phyloP scores from a whole-genome alignment of 2,113 vertebrate genomes.

The Mellivora capensis region DNA sequence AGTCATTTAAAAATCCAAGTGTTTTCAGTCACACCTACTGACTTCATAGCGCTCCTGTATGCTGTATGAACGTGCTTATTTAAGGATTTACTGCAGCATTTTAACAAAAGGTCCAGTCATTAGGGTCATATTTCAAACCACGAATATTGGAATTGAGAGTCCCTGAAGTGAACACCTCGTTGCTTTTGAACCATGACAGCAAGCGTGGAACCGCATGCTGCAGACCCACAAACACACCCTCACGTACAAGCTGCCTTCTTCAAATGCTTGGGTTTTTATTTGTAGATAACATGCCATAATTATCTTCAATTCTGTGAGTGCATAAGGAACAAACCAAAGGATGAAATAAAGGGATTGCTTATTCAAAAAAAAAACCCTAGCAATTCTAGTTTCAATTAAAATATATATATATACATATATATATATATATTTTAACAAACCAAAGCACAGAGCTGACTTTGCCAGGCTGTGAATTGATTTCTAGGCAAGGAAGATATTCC shows the following conservation, averaged over 20 bases:
- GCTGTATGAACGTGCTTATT: background rate
- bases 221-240: accelerated
- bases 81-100: too few species aligned
- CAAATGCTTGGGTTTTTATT: background rate
- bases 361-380: background rate
- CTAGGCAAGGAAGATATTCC: background rate
- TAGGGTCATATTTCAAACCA: background rate
- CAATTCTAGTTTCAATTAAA: background rate
- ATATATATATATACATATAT: too few species aligned
- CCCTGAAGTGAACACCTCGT: background rate
- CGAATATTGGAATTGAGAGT: accelerated
- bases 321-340: background rate
- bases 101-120: accelerated
- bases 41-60: background rate
- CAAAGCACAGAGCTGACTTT: background rate
- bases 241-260: accelerated
- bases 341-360: too few species aligned
- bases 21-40: too few species aligned
- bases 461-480: background rate
- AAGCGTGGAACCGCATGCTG: accelerated
- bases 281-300: background rate
- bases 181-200: too few species aligned
- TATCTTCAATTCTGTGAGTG: background rate
- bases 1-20: background rate
- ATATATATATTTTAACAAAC: too few species aligned